Evolutionary conservation across 1,140 invertebrate genomes (phyloP), one percentile per base, ranked within the genome.

Genomic region (Apis dorsata): DNA sequence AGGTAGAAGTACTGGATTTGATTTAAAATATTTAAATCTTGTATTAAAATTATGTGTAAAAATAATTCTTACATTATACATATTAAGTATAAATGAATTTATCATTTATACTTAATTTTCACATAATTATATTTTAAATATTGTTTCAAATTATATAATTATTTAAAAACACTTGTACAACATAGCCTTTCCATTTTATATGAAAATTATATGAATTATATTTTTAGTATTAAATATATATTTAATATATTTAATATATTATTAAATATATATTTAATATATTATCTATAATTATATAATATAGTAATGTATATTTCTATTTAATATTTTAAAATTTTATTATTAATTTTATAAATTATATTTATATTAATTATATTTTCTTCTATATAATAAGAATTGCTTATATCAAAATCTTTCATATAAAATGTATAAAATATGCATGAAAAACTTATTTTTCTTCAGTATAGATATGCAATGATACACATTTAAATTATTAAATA

Each of bases 1-100:
- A 91, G 91, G 91, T 94, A 93, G 86, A 90, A 89, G 21, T 89
- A 82, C 88, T 60, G 60, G 75, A 77, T 72, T 72, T 77, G 15
- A 83, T 79, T 72, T 57, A 8, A 55, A 28, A 70, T 24, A 74
- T 74, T 75, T 44, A 57, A 62, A 69, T 81, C 75, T 72, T 68
- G 60, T 80, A 72, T 71, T 62, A 63, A 75, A 57, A 57, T 77
- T 44, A 62, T 75, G 34, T 66, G 53, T 74, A 75, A 70, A 53
- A 62, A 77, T 81, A 84, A 69, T 73, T 84, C 60, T 65, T 81
- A 70, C 49, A 76, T 81, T 44, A 44, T 59, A 24, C 24, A 24
- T 24, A 24, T 24, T 24, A 24, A 24, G 65, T 86, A 63, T 72
- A 21, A 79, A 83, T 74, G 78, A 77, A 17, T 69, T 81, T 70